These are phyloP conservation scores for Lasioglossum villosulum DNA, from an alignment of 2,888 invertebrate species.

Conservation along the genomic window DNA sequence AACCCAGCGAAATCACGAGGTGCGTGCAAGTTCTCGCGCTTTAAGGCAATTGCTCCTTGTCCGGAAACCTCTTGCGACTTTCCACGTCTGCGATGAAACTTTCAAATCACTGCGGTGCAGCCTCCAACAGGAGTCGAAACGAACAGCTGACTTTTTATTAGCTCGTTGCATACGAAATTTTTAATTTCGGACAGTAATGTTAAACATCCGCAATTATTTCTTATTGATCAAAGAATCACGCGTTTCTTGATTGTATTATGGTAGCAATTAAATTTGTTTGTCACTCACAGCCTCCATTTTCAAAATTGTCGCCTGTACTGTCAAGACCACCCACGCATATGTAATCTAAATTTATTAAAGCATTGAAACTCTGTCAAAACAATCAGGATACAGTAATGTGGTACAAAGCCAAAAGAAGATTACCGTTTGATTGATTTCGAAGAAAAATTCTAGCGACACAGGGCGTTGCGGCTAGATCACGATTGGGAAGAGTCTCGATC, in stretches of 20 bases:
- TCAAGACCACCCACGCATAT: neutral
- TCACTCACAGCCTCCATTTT: too few species aligned
- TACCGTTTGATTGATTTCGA: neutral
- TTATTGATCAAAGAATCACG: too few species aligned
- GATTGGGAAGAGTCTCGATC: neutral
- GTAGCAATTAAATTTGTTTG: too few species aligned
- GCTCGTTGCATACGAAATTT: too few species aligned
- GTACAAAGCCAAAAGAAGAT: neutral
- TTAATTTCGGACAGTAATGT: too few species aligned
- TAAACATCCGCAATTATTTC: too few species aligned
- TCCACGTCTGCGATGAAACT: neutral
- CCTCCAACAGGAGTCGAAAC: neutral
- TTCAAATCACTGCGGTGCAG: neutral
- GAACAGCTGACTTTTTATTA: neutral
- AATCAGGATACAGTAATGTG: neutral
- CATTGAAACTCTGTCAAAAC: neutral
- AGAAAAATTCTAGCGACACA: neutral
- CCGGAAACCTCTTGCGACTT: neutral
- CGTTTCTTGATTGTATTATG: too few species aligned
- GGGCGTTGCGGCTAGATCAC: neutral
- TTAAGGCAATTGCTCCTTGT: neutral
- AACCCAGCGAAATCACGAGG: conserved; percentile 25
- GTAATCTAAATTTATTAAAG: neutral
- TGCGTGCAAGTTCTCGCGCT: neutral
- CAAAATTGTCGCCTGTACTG: too few species aligned